These are phyloP conservation scores for Tachypleus tridentatus DNA, from an alignment of 1,140 invertebrate species.

Conservation along the genomic window DNA sequence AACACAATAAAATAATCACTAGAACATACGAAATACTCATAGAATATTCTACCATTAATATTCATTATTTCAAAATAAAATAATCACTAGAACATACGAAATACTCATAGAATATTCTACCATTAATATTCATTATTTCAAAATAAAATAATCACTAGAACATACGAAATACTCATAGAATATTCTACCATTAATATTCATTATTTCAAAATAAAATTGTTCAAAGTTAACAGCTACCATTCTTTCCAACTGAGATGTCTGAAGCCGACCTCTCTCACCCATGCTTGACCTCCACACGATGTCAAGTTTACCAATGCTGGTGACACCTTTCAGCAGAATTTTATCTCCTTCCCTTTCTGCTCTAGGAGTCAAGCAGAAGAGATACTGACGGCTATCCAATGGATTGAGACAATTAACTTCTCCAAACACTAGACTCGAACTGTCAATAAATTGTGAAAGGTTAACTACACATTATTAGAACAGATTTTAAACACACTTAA, in stretches of 20 bases:
- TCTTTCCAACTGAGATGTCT: constrained; percentile 87
- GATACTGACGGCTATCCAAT: constrained; percentile 64
- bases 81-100: too few relatives aligned
- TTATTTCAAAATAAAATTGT: background rate
- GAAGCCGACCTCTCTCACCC: constrained; percentile 84
- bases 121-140: constrained; percentile 4
- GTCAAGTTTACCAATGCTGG: constrained; percentile 90
- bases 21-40: too few relatives aligned
- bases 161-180: too few relatives aligned
- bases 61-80: constrained; percentile 3
- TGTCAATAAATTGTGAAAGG: too few relatives aligned
- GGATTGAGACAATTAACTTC: constrained; percentile 60
- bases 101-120: too few relatives aligned
- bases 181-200: background rate
- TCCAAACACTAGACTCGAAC: constrained; percentile 51
- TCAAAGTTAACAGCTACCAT: constrained; percentile 39
- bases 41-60: too few relatives aligned
- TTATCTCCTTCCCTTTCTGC: constrained; percentile 53
- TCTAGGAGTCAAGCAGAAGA: constrained; percentile 79
- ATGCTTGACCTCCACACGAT: constrained; percentile 95
- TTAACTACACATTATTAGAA: too few relatives aligned
- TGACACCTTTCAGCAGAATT: constrained; percentile 62
- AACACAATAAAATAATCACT: too few relatives aligned
- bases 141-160: background rate
- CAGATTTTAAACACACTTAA: too few relatives aligned